Percentiles rank a stretch among this genome's conserved stretches.
Evolutionary conservation across 2,797 vertebrate species (phyloP).

Genomic region (Lophius americanus): DNA sequence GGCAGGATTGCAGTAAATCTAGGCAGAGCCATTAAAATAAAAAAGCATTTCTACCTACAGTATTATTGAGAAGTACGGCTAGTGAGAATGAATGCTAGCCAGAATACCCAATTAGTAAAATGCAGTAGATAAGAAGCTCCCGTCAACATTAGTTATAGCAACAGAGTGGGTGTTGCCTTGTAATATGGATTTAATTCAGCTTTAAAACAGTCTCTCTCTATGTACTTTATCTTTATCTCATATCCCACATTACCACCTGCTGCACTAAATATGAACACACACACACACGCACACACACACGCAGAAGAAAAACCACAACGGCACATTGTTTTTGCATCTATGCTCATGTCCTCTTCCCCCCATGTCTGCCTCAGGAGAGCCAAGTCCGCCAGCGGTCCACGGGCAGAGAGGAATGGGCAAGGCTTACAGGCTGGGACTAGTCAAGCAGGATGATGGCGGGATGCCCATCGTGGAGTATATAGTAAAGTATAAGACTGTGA

Average conservation of each 20-base stretch:
- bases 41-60: constrained; percentile 32
- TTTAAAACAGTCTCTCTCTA: constrained; percentile 44
- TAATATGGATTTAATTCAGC: constrained; percentile 56
- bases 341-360: neutral
- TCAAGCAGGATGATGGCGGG: constrained; percentile 98
- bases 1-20: constrained; percentile 54
- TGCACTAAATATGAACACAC: constrained; percentile 25
- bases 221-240: constrained; percentile 48
- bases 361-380: constrained; percentile 85
- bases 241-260: constrained; percentile 61
- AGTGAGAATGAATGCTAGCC: constrained; percentile 32
- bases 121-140: constrained; percentile 49
- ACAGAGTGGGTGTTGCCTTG: constrained; percentile 38
- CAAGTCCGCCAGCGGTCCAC: constrained; percentile 94
- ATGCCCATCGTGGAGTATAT: constrained; percentile 98
- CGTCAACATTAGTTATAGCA: constrained; percentile 54
- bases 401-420: constrained; percentile 93
- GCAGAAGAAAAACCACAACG: neutral
- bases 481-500: constrained; percentile 96
- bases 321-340: constrained; percentile 28
- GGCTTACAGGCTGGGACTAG: constrained; percentile 93
- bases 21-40: constrained; percentile 17
- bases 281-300: constrained; percentile 6
- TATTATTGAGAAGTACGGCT: constrained; percentile 27
- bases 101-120: constrained; percentile 60